These are phyloP conservation scores for Siniperca undulata DNA, from an alignment of 2,797 vertebrate genomes.

Conservation along the genomic window DNA sequence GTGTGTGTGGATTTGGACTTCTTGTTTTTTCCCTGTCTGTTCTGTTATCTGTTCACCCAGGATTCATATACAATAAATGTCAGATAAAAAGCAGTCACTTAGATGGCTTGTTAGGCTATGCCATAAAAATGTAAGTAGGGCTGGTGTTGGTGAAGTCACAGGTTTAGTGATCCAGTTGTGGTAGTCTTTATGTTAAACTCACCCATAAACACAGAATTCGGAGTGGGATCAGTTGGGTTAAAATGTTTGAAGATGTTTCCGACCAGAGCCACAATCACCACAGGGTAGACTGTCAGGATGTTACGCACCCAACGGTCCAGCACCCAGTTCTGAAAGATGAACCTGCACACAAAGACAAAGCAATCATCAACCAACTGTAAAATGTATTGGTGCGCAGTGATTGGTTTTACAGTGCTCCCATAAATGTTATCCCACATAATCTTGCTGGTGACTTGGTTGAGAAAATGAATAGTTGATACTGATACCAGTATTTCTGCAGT, in stretches of 20 bases:
- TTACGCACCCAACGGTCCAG: constrained; percentile 87
- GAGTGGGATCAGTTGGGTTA: constrained; percentile 59
- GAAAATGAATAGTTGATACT: neutral
- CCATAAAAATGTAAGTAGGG: neutral
- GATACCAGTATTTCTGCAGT: neutral
- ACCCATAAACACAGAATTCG: constrained; percentile 85
- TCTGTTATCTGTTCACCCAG: neutral
- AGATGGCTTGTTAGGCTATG: neutral
- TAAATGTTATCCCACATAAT: neutral
- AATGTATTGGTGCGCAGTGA: neutral
- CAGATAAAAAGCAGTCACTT: neutral
- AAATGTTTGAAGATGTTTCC: constrained; percentile 79
- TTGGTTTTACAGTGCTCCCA: neutral
- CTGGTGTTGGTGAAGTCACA: neutral
- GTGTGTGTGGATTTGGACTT: neutral
- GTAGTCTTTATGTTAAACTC: constrained; percentile 33
- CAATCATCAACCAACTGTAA: neutral
- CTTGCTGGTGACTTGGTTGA: neutral
- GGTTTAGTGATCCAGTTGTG: neutral
- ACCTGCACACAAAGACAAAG: constrained; percentile 73
- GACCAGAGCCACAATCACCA: constrained; percentile 84
- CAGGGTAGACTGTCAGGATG: constrained; percentile 86
- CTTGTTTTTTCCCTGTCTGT: neutral
- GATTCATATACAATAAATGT: neutral
- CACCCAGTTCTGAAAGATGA: constrained; percentile 87